Conservation (phyloP, 1,140 invertebrate genomes). For the Dendrolimus punctatus region DNA sequence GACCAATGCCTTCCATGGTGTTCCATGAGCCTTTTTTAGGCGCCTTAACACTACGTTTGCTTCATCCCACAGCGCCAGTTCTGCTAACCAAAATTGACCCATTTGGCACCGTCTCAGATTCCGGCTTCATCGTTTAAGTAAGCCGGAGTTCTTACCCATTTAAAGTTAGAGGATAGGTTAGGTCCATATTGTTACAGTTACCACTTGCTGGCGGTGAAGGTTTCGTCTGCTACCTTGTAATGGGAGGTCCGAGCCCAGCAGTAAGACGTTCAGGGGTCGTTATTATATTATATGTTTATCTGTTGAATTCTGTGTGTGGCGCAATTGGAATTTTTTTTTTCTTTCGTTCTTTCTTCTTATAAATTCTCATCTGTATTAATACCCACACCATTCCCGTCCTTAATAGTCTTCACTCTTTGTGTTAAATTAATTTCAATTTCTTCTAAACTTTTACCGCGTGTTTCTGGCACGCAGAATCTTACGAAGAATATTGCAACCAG, state of each 20-base stretch:
- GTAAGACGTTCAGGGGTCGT: too few relatives aligned
- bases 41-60: constrained; percentile 83
- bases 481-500: constrained; percentile 84
- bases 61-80: constrained; percentile 93
- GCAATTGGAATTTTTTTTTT: too few relatives aligned
- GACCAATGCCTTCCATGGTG: constrained; percentile 89
- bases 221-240: too few relatives aligned
- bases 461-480: constrained; percentile 88
- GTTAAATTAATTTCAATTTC: constrained; percentile 88
- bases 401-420: constrained; percentile 34
- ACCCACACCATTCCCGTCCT: constrained; percentile 35
- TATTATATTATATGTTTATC: too few relatives aligned
- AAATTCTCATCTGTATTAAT: too few relatives aligned
- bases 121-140: constrained; percentile 75
- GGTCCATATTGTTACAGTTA: constrained; percentile 83
- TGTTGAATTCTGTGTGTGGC: too few relatives aligned
- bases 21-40: constrained; percentile 74
- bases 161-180: constrained; percentile 93
- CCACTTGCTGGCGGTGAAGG: too few relatives aligned
- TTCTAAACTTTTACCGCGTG: too few relatives aligned
- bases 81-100: constrained; percentile 94
- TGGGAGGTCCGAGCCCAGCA: too few relatives aligned
- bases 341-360: too few relatives aligned
- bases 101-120: constrained; percentile 79
- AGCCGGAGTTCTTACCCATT: constrained; percentile 85